Conservation (phyloP, 2,888 invertebrate species). For the Drosophila pullipes region DNA sequence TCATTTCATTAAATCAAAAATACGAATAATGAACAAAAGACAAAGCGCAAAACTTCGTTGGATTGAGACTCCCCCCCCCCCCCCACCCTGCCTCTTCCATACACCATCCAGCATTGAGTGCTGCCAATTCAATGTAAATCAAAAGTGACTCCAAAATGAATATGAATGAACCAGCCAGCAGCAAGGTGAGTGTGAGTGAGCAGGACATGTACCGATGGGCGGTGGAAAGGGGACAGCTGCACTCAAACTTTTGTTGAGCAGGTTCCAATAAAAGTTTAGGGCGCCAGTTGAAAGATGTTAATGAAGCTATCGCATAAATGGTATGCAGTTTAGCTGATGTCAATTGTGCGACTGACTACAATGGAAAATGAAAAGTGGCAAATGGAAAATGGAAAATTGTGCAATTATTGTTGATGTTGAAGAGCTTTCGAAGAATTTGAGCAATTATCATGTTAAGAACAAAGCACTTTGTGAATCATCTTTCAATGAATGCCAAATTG, state of each 20-base stretch:
- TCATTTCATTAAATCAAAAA: slow-evolving; percentile 77
- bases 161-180: slow-evolving; percentile 44
- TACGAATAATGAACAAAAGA: slow-evolving; percentile 53
- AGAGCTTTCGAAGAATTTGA: neutral
- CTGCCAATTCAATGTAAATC: slow-evolving; percentile 73
- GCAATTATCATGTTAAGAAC: neutral
- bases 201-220: neutral
- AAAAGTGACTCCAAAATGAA: slow-evolving; percentile 51
- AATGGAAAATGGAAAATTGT: slow-evolving; percentile 9
- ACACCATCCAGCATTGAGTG: slow-evolving; percentile 33
- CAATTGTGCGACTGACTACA: slow-evolving; percentile 13
- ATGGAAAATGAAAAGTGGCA: slow-evolving; percentile 1
- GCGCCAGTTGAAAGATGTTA: slow-evolving; percentile 30
- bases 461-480: neutral
- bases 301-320: slow-evolving; percentile 51
- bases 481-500: neutral
- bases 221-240: slow-evolving; percentile 13
- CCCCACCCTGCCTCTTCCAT: too few relatives aligned
- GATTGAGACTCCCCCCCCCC: slow-evolving; percentile 2
- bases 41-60: slow-evolving; percentile 47
- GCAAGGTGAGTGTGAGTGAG: slow-evolving; percentile 3
- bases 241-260: slow-evolving; percentile 55
- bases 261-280: slow-evolving; percentile 44
- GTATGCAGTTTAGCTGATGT: slow-evolving; percentile 54
- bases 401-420: slow-evolving; percentile 17